Percentiles rank a stretch among this genome's conserved stretches.
Evolutionary conservation across 2,113 vertebrate genomes (phyloP).

Genomic region (Myiagra hebetior): DNA sequence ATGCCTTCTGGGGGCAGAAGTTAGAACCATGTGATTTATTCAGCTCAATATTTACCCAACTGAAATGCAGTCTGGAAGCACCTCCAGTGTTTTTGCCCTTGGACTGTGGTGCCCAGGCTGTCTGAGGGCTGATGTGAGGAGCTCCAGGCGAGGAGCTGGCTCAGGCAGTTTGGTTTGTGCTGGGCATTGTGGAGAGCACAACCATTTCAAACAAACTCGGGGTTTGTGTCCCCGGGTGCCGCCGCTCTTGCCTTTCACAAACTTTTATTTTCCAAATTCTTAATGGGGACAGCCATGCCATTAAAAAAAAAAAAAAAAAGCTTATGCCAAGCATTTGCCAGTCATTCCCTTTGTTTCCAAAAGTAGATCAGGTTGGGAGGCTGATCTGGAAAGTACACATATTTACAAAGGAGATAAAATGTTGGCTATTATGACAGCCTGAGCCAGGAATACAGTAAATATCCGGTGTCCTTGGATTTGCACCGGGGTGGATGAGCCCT

Average conservation of each 20-base stretch:
- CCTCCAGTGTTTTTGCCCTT: neutral
- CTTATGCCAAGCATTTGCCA: neutral
- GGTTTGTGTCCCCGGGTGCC: neutral
- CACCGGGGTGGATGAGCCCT: neutral
- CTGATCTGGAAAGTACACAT: neutral
- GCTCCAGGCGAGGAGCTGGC: neutral
- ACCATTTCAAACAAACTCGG: neutral
- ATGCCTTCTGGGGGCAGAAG: neutral
- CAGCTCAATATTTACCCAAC: neutral
- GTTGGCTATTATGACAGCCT: neutral
- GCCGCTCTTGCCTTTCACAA: neutral
- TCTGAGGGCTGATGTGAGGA: neutral
- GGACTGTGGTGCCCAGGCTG: neutral
- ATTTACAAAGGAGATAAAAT: neutral
- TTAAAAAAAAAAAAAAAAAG: neutral
- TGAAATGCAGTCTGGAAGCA: neutral
- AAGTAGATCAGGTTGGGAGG: neutral
- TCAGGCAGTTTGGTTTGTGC: neutral
- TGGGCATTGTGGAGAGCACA: neutral
- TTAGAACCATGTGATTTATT: neutral
- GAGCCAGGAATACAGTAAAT: neutral
- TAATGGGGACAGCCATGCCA: neutral
- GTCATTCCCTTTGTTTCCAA: constrained; percentile 22
- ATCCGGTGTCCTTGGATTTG: neutral
- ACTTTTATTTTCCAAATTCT: neutral